Percentiles rank a stretch among this genome's conserved stretches.
These are phyloP conservation scores for Corydoras maculifer DNA, from an alignment of 2,113 vertebrate species.

Conservation along the genomic window DNA sequence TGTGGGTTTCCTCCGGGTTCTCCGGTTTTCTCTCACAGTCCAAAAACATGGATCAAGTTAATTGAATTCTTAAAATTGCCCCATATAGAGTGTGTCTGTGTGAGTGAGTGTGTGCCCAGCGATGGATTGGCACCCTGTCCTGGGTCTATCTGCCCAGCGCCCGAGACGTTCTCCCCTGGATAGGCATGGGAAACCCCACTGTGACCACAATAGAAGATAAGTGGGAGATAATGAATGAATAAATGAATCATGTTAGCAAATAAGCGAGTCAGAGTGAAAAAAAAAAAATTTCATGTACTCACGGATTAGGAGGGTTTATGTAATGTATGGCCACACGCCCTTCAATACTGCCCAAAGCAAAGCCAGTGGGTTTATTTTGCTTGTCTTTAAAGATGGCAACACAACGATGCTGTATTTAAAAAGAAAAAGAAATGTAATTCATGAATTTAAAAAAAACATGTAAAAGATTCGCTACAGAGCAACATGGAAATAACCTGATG, in stretches of 20 bases:
- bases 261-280: not conserved
- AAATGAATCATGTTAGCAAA: not conserved
- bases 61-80: too few relatives aligned
- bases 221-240: too few relatives aligned
- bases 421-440: slow-evolving; percentile 2
- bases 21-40: too few relatives aligned
- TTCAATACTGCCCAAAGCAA: slow-evolving; percentile 96
- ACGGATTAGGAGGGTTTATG: slow-evolving; percentile 97
- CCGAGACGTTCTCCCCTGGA: too few relatives aligned
- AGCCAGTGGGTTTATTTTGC: slow-evolving; percentile 97
- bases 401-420: slow-evolving; percentile 83
- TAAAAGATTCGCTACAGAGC: not conserved
- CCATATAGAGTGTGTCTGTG: too few relatives aligned
- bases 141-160: too few relatives aligned
- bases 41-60: too few relatives aligned
- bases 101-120: too few relatives aligned
- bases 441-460: not conserved
- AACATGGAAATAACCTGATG: slow-evolving; percentile 75
- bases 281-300: slow-evolving; percentile 55
- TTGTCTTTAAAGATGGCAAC: slow-evolving; percentile 99
- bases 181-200: too few relatives aligned
- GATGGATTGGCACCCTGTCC: too few relatives aligned
- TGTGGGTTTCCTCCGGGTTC: too few relatives aligned
- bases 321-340: slow-evolving; percentile 97
- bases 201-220: too few relatives aligned